Evolutionary conservation across 30 jellyfish, hydroid and myxozoan genomes (phyloP), one percentile per base, ranked within the genome.

Genomic region (Hydractinia echinata): DNA sequence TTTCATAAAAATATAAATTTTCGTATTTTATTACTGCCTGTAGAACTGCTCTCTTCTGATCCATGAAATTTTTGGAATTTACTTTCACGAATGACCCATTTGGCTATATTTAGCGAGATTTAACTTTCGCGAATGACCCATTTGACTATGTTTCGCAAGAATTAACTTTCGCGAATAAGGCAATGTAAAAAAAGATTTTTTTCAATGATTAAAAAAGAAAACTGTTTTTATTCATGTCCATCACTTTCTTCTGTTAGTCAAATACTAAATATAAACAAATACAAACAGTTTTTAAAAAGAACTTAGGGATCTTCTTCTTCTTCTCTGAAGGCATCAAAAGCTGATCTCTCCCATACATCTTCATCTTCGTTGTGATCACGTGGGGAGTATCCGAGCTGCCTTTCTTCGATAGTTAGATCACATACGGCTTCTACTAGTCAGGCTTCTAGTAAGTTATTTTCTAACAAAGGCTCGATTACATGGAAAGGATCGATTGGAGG

Each of bases 281-380:
- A 56, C 68, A 56, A 56, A 56, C 68, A 56, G 15, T 56, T 15
- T 15, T 56, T 56, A 56, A 56, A 15, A 56, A 15, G 10, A 9
- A 10, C 10, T 10, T 56, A 10, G 10, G 10, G 13, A 10, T 56
- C n/a, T n/a, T n/a, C n/a, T n/a, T n/a, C n/a, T n/a, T n/a, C n/a
- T n/a, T n/a, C n/a, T n/a, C n/a, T n/a, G n/a, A n/a, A n/a, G n/a
- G n/a, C n/a, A n/a, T n/a, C n/a, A n/a, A n/a, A n/a, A n/a, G n/a
- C n/a, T n/a, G 68, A 56, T 56, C 68, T 56, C 68, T 56, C 68
- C 68, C 68, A 56, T 15, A 15, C 68, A 56, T 56, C 68, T 56
- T 56, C 68, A 15, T 56, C 68, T 56, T 56, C 68, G 68, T 56
- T n/a, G n/a, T n/a, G 13, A 9, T 56, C 68, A 56, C 15, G 10